Evolutionary conservation across 2,113 vertebrate genomes (phyloP).

Genomic region (Gnathonemus longibarbis): DNA sequence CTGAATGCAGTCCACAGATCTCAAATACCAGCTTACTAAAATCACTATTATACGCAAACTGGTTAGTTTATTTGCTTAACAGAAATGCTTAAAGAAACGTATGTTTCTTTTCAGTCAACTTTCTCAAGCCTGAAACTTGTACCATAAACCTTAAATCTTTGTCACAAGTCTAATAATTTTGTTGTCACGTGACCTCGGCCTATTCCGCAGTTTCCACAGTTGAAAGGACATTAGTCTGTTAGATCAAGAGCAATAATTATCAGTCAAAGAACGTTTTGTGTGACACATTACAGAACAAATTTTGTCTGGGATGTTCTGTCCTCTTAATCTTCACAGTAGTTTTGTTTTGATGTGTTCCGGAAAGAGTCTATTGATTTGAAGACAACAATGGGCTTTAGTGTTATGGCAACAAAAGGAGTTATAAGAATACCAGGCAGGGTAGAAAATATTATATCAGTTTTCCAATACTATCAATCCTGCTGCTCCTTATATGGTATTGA

Average conservation of each 20-base stretch:
- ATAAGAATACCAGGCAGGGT: neutral
- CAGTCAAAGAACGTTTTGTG: neutral
- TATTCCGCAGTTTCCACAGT: neutral
- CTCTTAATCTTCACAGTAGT: neutral
- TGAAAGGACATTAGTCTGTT: neutral
- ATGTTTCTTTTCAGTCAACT: neutral
- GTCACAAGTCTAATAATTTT: neutral
- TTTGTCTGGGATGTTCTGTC: neutral
- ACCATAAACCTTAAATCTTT: neutral
- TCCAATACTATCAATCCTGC: neutral
- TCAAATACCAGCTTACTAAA: neutral
- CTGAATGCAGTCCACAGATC: neutral
- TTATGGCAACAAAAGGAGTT: neutral
- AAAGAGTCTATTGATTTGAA: constrained; percentile 1
- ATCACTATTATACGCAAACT: neutral
- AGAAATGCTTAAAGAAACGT: neutral
- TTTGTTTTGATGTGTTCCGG: neutral
- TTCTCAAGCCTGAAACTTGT: neutral
- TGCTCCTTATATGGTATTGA: neutral
- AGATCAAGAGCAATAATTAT: neutral
- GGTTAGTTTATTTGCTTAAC: neutral
- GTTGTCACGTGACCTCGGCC: neutral
- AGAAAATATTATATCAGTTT: neutral
- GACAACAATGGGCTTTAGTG: neutral
- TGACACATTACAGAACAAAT: neutral